Base-by-base conservation (phyloP, 2,113 vertebrate species). In the Neopipo cinnamomea region DNA sequence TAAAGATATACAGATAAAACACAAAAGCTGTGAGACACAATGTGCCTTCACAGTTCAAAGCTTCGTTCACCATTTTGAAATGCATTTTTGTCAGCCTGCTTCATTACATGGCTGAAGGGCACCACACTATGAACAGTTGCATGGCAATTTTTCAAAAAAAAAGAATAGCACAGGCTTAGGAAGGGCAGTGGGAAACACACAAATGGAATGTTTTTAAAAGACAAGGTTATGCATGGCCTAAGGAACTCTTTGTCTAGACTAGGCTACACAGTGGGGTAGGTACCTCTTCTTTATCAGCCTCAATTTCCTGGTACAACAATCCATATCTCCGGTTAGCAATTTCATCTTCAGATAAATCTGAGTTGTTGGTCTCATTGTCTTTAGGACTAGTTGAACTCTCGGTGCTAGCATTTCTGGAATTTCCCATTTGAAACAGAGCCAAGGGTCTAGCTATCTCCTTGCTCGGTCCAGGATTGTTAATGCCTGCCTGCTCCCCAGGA, bases 311-410 rank as follows among this genome's bases (percentile, higher is more conserved):
- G 98, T 99, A 99, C 97, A 99, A 99, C 90, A 98, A 98, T 98
- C 98, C 99, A 97, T 99, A 98, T 98, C 98, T 98, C 97, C 98
- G 98, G 98, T 99, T 99, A 97, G 99, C 98, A 97, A 99, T 98
- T 97, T 99, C 99, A 96, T 99, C 99, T 99, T 99, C 99, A 96
- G 99, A 99, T 96, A 99, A 98, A 98, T 99, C 99, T 98, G 99
- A 99, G 97, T 98, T 98, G 98, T 96, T 98, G 97, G 96, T 98
- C 96, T 99, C 99, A 97, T 97, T 98, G 94, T 99, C 99, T 98
- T 97, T 99, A 92, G 97, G 98, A 95, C 96, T 98, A 97, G 97
- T 91, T 96, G 97, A 95, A 80, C 94, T 97, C 89, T 98, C 96
- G 58, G 94, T 91, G 96, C 96, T 98, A 97, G 95, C 44, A 86